These are phyloP conservation scores for Lepus timidus DNA, from an alignment of 2,113 vertebrate species.

Conservation along the genomic window DNA sequence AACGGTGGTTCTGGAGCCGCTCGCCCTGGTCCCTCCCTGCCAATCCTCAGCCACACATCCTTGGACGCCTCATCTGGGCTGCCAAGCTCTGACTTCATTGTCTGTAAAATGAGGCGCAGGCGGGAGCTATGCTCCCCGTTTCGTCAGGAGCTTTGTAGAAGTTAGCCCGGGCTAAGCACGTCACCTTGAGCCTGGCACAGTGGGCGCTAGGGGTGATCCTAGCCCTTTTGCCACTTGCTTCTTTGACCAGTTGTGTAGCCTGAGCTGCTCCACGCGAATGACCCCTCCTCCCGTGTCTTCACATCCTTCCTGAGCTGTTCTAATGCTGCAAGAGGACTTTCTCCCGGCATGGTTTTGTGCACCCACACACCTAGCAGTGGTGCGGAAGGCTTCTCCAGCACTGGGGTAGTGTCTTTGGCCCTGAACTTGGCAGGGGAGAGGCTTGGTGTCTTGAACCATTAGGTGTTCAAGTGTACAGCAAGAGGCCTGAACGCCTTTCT, in stretches of 20 bases:
- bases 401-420: conserved; percentile 67
- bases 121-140: no score
- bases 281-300: conserved; percentile 73
- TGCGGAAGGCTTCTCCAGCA: conserved; percentile 64
- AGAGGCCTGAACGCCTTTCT: conserved; percentile 73
- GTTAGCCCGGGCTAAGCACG: not conserved
- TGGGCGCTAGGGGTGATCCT: not conserved
- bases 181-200: not conserved
- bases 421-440: conserved; percentile 80
- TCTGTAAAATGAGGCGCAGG: not conserved
- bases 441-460: conserved; percentile 79
- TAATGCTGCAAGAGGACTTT: conserved; percentile 64
- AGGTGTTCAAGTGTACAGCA: conserved; percentile 80
- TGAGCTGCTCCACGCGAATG: conserved; percentile 71
- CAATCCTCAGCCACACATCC: rapidly evolving
- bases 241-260: not conserved
- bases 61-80: not conserved
- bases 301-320: conserved; percentile 57
- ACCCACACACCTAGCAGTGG: conserved; percentile 41
- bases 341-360: conserved; percentile 71
- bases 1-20: not conserved
- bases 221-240: rapidly evolving
- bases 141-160: not conserved
- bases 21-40: not conserved
- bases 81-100: not conserved